Percentiles rank a stretch among this genome's conserved stretches.
phyloP scores from a whole-genome alignment of 1,140 invertebrate genomes.

The Cherax destructor region DNA sequence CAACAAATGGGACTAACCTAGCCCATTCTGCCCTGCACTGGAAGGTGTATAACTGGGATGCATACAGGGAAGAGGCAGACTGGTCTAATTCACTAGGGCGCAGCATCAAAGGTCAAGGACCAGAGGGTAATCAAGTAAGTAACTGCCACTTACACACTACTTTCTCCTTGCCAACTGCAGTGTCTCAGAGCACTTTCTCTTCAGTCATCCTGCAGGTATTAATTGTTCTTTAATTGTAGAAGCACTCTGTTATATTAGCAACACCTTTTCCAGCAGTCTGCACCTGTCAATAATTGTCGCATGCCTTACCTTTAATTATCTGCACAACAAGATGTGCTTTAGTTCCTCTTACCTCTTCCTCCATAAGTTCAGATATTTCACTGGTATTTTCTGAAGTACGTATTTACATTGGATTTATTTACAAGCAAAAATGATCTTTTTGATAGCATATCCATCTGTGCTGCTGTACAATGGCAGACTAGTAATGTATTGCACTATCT shows the following conservation, averaged over 20 bases:
- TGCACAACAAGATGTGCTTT: neutral
- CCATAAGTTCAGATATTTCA: neutral
- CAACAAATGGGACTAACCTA: constrained; percentile 50
- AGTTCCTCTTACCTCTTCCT: neutral
- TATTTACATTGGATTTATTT: neutral
- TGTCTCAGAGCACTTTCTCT: neutral
- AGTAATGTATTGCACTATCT: too few species aligned
- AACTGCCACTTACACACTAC: neutral
- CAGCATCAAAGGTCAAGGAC: constrained; percentile 41
- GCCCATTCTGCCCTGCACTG: constrained; percentile 65
- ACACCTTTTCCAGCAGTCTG: neutral
- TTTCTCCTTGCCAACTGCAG: neutral
- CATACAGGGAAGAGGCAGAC: constrained; percentile 55
- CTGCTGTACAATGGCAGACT: too few species aligned
- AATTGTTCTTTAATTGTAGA: neutral
- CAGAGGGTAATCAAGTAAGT: constrained; percentile 59
- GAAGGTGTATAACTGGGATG: constrained; percentile 67
- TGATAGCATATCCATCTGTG: too few species aligned
- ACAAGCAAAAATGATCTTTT: too few species aligned
- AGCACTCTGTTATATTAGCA: neutral
- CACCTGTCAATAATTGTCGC: neutral
- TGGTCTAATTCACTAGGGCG: constrained; percentile 60
- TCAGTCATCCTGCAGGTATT: neutral
- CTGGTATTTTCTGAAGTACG: neutral
- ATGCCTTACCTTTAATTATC: neutral